Evolutionary conservation across 1,140 invertebrate species (phyloP).

Genomic region (Planococcus citri): DNA sequence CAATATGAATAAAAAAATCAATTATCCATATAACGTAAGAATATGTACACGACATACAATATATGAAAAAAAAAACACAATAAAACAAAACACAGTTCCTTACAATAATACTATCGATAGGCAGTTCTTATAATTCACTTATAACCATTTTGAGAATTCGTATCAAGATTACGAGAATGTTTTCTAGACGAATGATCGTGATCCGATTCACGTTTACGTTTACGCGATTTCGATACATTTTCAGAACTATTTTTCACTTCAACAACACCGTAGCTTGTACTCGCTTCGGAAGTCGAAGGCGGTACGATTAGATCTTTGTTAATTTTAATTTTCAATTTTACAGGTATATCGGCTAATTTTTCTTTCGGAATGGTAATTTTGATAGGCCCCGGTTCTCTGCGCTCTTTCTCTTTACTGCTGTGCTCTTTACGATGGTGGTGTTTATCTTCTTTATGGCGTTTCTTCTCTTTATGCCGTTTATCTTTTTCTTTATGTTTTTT

Average conservation of each 20-base stretch:
- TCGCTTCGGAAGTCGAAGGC: neutral
- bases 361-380: constrained; percentile 56
- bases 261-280: neutral
- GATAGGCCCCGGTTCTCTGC: constrained; percentile 30
- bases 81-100: no score
- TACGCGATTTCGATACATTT: constrained; percentile 5
- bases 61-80: no score
- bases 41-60: no score
- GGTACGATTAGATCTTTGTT: constrained; percentile 38
- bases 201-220: neutral
- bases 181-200: neutral
- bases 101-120: no score
- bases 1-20: no score
- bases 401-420: constrained; percentile 22
- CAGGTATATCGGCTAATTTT: constrained; percentile 37
- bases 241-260: neutral
- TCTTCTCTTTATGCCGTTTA: constrained; percentile 30
- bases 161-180: neutral
- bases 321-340: constrained; percentile 48
- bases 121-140: neutral
- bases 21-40: no score
- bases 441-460: constrained; percentile 28
- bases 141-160: neutral
- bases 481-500: constrained; percentile 39
- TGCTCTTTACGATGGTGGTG: constrained; percentile 24